Percentiles rank a stretch among this genome's conserved stretches.
These are phyloP conservation scores for Melanotaenia pygmaea DNA, from an alignment of 2,797 vertebrate genomes.

Conservation along the genomic window DNA sequence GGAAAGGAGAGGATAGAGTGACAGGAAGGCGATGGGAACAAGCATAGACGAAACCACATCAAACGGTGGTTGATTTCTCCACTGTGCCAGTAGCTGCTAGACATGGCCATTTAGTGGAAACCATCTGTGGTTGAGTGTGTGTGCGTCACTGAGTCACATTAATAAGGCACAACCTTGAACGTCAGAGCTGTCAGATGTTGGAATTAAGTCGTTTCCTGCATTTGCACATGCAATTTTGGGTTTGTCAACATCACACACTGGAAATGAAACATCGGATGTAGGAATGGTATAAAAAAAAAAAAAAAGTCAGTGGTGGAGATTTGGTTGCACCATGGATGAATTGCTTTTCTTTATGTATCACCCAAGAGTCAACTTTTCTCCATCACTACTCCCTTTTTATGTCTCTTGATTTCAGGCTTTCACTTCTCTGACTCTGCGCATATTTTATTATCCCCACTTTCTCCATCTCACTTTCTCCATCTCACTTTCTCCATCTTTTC, in stretches of 20 bases:
- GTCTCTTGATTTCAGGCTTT: conserved; percentile 17
- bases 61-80: conserved; percentile 62
- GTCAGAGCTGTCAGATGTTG: conserved; percentile 40
- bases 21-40: conserved; percentile 53
- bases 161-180: conserved; percentile 34
- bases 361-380: conserved; percentile 35
- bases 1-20: conserved; percentile 45
- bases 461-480: neutral
- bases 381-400: conserved; percentile 11
- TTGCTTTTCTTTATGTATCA: conserved; percentile 31
- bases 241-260: neutral
- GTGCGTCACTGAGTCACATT: conserved; percentile 15
- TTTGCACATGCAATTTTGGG: neutral
- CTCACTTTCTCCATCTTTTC: conserved; percentile 8
- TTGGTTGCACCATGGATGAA: conserved; percentile 26
- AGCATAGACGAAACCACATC: conserved; percentile 66
- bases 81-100: conserved; percentile 37
- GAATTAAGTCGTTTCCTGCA: conserved; percentile 38
- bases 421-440: conserved; percentile 2
- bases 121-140: neutral
- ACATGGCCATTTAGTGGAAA: conserved; percentile 61
- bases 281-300: neutral
- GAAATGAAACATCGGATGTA: conserved; percentile 35
- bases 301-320: conserved; percentile 7
- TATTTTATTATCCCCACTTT: conserved; percentile 4